These are phyloP conservation scores for Melopsittacus undulatus DNA, from an alignment of 2,797 vertebrate species.

Conservation along the genomic window DNA sequence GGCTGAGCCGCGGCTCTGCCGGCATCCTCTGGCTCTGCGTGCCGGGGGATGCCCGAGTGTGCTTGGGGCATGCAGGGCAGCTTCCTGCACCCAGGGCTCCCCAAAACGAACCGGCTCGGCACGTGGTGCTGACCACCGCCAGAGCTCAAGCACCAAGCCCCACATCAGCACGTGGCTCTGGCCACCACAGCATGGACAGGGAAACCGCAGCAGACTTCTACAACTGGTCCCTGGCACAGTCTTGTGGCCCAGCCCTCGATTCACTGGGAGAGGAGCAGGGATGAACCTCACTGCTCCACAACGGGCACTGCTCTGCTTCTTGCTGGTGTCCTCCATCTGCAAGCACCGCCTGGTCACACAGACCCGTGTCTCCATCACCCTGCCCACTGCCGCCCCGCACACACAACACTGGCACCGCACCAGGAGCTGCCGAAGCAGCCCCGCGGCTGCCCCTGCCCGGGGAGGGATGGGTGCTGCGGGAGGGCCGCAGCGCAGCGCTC, in stretches of 20 bases:
- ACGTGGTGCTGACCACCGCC: fast-evolving
- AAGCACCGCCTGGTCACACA: fast-evolving
- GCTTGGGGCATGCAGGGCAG: fast-evolving
- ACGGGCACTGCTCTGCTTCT: background rate
- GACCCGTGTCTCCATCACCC: background rate
- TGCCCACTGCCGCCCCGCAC: fast-evolving
- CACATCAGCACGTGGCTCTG: fast-evolving
- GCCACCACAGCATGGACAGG: fast-evolving
- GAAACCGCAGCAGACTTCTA: background rate
- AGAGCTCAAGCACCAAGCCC: background rate
- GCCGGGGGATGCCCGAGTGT: fast-evolving
- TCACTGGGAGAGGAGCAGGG: no score
- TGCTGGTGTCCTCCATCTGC: fast-evolving
- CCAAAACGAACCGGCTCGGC: fast-evolving
- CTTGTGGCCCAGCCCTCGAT: no score
- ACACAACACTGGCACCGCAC: fast-evolving
- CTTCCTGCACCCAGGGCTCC: fast-evolving
- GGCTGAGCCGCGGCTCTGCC: fast-evolving
- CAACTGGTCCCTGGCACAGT: fast-evolving
- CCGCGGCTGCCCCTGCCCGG: background rate
- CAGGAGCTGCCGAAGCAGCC: fast-evolving
- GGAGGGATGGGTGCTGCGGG: background rate
- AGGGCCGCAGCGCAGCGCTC: background rate
- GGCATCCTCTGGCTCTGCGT: background rate
- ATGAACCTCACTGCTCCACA: background rate